Evolutionary conservation across 2,113 vertebrate genomes (phyloP), one percentile per base, ranked within the genome.

Genomic region (Cranoglanis bouderius): DNA sequence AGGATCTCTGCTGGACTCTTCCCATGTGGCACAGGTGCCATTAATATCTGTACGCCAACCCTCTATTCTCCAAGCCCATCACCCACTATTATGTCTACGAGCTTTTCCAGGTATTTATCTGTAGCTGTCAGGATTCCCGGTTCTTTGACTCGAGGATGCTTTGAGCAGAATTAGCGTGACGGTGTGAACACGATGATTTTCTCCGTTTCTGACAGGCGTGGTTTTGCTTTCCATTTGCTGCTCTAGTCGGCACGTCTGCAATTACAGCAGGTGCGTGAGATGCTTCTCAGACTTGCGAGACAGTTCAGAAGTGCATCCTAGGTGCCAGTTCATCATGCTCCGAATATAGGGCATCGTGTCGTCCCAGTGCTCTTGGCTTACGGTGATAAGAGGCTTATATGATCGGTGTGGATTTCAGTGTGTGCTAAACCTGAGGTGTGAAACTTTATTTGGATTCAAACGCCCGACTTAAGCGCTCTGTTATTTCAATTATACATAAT

Each of bases 361-460:
- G 18, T 86, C 85, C 40, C 53, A 32, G 72, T 43, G 85, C 55
- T 63, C 43, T 86, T 72, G 78, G 78, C 78, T 88, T 32, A 72
- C 9, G 26, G 24, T 57, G 86, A 87, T 88, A 88, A 88, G 63
- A 55, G 49, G 86, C 78, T 88, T 82, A 88, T 82, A 88, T 82
- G 86, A 88, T 88, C 63, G 26, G 78, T 82, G 46, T 43, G 63
- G 51, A 88, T 88, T 82, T 82, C 86, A 57, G 32, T 43, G 24
- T 7, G 49, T n/a, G 49, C 51, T 88, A 82, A 82, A 67, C 32
- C 78, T 70, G 63, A 82, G 78, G 18, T 82, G 65, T 82, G 24
- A 81, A 65, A 67, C 59, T 87, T 51, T 63, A 65, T 80, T 65
- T 67, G n/a, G 57, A 51, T 82, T 21, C 7, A 87, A 67, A 86